A percentile compares a stretch with the other conserved stretches of the same genome.
phyloP scores from a whole-genome alignment of 2,888 invertebrate species.

The Habrosyne pyritoides region DNA sequence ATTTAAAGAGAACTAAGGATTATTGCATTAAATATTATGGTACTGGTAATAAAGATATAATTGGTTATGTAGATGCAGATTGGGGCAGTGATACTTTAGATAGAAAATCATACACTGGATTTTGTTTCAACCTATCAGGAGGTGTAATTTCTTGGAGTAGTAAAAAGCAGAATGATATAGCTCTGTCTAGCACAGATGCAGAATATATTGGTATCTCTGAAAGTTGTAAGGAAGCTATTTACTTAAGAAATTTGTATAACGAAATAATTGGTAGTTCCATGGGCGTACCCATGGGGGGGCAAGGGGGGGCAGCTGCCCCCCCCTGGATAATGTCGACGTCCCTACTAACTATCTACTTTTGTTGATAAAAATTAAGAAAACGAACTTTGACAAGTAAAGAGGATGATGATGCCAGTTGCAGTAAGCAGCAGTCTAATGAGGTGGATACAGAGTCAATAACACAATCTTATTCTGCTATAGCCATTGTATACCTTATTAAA shows the following conservation, averaged over 20 bases:
- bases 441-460: too few relatives aligned
- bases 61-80: neutral
- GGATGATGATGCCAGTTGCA: too few relatives aligned
- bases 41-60: neutral
- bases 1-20: too few relatives aligned
- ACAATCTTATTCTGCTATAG: too few relatives aligned
- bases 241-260: neutral
- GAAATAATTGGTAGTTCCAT: neutral
- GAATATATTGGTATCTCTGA: neutral
- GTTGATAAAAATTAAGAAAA: too few relatives aligned
- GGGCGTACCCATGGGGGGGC: too few relatives aligned
- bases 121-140: constrained; percentile 5
- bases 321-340: too few relatives aligned
- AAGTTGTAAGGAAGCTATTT: neutral
- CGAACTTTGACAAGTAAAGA: too few relatives aligned
- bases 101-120: constrained; percentile 10
- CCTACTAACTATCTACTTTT: too few relatives aligned
- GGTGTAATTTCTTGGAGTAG: neutral
- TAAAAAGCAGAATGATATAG: neutral
- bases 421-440: too few relatives aligned
- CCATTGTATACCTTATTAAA: too few relatives aligned
- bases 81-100: neutral
- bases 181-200: neutral
- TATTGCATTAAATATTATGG: neutral
- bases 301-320: too few relatives aligned